These are phyloP conservation scores for Onychostoma macrolepis DNA, from an alignment of 2,113 vertebrate species.

Conservation along the genomic window DNA sequence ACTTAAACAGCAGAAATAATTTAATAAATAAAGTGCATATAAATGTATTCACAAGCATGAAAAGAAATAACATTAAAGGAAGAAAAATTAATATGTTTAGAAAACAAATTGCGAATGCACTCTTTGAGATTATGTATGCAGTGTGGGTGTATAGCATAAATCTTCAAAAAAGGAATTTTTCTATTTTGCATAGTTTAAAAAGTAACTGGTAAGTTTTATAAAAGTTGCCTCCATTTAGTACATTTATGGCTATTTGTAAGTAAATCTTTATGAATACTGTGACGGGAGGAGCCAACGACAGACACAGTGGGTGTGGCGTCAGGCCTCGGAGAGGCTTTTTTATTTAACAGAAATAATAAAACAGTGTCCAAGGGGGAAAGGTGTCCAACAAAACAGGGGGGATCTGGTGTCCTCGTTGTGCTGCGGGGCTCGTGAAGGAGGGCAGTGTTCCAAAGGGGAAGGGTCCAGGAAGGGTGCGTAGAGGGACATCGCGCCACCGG, in stretches of 20 bases:
- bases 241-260: neutral
- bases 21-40: neutral
- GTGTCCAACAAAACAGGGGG: too few species aligned
- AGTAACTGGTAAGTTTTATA: neutral
- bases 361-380: too few species aligned
- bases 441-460: too few species aligned
- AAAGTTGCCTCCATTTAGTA: neutral
- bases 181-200: neutral
- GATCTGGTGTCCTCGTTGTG: too few species aligned
- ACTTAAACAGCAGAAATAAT: conserved; percentile 29
- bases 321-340: too few species aligned
- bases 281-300: too few species aligned
- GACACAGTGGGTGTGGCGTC: too few species aligned
- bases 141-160: conserved; percentile 13
- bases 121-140: conserved; percentile 17
- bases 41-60: neutral
- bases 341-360: too few species aligned
- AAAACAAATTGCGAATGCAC: conserved; percentile 10
- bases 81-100: neutral
- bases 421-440: too few species aligned
- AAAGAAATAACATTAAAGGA: conserved; percentile 8
- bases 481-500: too few species aligned
- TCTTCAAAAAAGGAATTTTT: neutral
- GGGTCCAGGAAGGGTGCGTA: too few species aligned
- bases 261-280: neutral